Percentiles rank a stretch among this genome's conserved stretches.
Evolutionary conservation across 2,797 vertebrate species (phyloP).

Genomic region (Gadopsis marmoratus): DNA sequence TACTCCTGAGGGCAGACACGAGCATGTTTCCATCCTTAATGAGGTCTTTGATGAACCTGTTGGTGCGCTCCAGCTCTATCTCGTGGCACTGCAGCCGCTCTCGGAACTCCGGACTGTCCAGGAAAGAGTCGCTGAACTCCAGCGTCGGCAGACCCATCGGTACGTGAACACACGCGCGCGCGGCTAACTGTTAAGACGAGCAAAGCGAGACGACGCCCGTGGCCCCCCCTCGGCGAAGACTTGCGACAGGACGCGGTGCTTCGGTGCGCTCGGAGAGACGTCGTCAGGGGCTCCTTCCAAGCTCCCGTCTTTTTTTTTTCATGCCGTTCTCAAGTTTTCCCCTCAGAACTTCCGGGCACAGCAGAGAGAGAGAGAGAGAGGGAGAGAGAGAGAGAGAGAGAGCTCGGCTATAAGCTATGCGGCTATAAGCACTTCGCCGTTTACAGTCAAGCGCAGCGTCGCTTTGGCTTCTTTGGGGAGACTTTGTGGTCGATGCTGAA

Average conservation of each 20-base stretch:
- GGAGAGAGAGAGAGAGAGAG: too few relatives aligned
- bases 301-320: slow-evolving; percentile 61
- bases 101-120: slow-evolving; percentile 97
- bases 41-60: slow-evolving; percentile 97
- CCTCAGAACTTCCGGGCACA: slow-evolving; percentile 77
- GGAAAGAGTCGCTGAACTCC: slow-evolving; percentile 96
- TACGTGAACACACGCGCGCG: slow-evolving; percentile 24
- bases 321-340: slow-evolving; percentile 70
- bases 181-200: neutral
- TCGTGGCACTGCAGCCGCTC: slow-evolving; percentile 96
- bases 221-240: neutral
- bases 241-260: neutral
- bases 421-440: slow-evolving; percentile 16
- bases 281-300: slow-evolving; percentile 34
- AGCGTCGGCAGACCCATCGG: slow-evolving; percentile 95
- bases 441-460: too few relatives aligned
- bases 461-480: neutral
- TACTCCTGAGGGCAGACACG: slow-evolving; percentile 92
- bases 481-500: neutral
- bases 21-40: slow-evolving; percentile 97
- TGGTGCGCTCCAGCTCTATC: slow-evolving; percentile 94
- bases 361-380: too few relatives aligned
- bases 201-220: too few relatives aligned
- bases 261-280: slow-evolving; percentile 9
- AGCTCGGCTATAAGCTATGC: slow-evolving; percentile 21